Conservation (phyloP, 2,113 vertebrate species). For the Plestiodon gilberti region DNA sequence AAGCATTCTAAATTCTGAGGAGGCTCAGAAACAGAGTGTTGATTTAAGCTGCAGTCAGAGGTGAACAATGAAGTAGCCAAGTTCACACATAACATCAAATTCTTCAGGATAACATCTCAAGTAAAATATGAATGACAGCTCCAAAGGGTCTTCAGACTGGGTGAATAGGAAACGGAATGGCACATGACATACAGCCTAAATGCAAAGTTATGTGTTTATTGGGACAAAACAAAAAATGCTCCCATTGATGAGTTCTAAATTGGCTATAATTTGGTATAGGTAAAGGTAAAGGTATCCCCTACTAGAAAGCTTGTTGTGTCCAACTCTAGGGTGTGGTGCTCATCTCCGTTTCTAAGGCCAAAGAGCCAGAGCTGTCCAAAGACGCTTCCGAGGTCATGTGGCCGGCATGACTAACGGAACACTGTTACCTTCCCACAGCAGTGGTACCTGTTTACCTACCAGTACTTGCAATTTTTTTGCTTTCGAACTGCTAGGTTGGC, state of each 20-base stretch:
- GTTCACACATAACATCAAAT: neutral
- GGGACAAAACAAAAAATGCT: neutral
- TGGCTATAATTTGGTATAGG: neutral
- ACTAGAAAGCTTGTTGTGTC: too few species aligned
- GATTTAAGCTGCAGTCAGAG: neutral
- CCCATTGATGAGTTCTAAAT: neutral
- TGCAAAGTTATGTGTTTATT: neutral
- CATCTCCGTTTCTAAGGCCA: too few species aligned
- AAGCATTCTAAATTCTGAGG: neutral
- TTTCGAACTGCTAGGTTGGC: too few species aligned
- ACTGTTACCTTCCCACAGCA: too few species aligned
- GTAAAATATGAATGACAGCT: neutral
- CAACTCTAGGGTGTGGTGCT: too few species aligned
- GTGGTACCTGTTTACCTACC: too few species aligned
- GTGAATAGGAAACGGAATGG: neutral
- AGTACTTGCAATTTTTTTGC: too few species aligned
- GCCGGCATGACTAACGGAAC: too few species aligned
- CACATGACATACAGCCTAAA: neutral
- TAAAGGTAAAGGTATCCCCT: too few species aligned
- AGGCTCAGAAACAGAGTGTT: neutral
- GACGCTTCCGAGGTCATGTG: too few species aligned
- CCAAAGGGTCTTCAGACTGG: neutral
- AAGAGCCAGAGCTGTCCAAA: too few species aligned
- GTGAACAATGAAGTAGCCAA: neutral
- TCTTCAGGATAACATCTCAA: neutral